Conservation (phyloP, 23 tunicate genomes). For the Halocynthia aurantium region DNA sequence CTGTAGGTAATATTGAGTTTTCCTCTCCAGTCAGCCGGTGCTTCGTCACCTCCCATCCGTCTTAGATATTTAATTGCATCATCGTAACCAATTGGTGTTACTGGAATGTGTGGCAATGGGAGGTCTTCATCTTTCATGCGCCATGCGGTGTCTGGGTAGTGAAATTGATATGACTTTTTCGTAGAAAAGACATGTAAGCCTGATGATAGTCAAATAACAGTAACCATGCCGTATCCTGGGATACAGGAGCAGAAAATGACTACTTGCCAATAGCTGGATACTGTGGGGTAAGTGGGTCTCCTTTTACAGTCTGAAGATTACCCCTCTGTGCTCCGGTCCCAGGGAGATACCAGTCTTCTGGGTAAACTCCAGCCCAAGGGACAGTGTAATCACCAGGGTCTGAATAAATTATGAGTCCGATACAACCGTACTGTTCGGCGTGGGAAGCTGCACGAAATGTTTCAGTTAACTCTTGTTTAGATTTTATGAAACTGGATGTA, state of each 20-base stretch:
- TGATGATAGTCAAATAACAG: too few relatives aligned
- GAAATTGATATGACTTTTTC: not conserved
- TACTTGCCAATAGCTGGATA: constrained; percentile 63
- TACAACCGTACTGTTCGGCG: constrained; percentile 69
- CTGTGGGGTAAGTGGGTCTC: constrained; percentile 72
- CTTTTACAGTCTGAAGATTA: constrained; percentile 37
- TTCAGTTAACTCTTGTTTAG: too few relatives aligned
- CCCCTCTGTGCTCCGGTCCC: constrained; percentile 80
- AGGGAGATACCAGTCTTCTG: constrained; percentile 62
- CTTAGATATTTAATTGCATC: constrained; percentile 33
- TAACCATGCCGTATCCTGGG: too few relatives aligned
- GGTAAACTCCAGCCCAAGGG: constrained; percentile 71
- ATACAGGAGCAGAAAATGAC: not conserved
- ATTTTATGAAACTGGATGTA: not conserved
- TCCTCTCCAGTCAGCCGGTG: constrained; percentile 25
- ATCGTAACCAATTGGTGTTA: constrained; percentile 46
- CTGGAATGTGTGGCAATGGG: constrained; percentile 26
- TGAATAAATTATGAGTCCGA: constrained; percentile 62
- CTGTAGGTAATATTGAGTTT: constrained; percentile 30
- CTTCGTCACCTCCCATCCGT: constrained; percentile 34
- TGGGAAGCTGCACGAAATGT: constrained; percentile 29
- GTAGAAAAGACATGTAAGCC: not conserved
- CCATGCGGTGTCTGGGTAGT: constrained; percentile 34
- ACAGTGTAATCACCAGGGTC: constrained; percentile 83
- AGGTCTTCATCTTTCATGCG: constrained; percentile 7